Base-by-base conservation (phyloP, 2,888 invertebrate genomes). In the Amphipoea oculea region DNA sequence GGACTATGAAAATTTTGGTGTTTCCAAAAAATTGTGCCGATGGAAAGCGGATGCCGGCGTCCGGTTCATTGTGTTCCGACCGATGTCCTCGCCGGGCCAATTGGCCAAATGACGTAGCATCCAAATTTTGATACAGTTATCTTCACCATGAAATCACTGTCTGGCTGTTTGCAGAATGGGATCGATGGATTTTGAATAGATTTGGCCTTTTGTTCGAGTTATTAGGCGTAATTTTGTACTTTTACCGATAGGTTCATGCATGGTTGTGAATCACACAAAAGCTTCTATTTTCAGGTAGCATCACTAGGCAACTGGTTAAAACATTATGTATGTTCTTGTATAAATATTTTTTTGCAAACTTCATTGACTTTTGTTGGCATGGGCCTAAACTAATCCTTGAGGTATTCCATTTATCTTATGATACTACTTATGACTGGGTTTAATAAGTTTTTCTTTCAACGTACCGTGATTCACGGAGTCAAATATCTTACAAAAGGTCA, bases 1-100 rank as follows among this genome's bases (percentile, higher is more conserved):
- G 92, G 90, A 91, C 94, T 95, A 95, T 94, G 95, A 96, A 96
- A 95, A 95, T 95, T 96, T 96, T 95, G 95, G 95, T 94, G 95
- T 95, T 96, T 95, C 96, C 96, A 90, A 96, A 96, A 95, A 96
- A 96, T 91, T 94, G 94, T 95, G 94, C 91, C 94, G 94, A 94
- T 95, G 94, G 93, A 94, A 95, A 95, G 93, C 96, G 96, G 96
- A 96, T 92, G 94, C 89, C 65, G 36, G 84, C 92, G 89, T 97
- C 96, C 96, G 95, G 94, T 83, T 81, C 87, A 92, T 97, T 97
- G 96, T 97, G 88, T 17, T 66, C 82, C 89, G 96, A 94, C 88
- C 96, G 94, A 95, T 95, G 96, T 97, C 96, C 96, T 96, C 96
- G 96, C 86, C 93, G 87, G 91, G 90, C 89, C 91, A 91, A 93